Base-by-base conservation (phyloP, 2,888 invertebrate species). In the Xestia sexstrigata region DNA sequence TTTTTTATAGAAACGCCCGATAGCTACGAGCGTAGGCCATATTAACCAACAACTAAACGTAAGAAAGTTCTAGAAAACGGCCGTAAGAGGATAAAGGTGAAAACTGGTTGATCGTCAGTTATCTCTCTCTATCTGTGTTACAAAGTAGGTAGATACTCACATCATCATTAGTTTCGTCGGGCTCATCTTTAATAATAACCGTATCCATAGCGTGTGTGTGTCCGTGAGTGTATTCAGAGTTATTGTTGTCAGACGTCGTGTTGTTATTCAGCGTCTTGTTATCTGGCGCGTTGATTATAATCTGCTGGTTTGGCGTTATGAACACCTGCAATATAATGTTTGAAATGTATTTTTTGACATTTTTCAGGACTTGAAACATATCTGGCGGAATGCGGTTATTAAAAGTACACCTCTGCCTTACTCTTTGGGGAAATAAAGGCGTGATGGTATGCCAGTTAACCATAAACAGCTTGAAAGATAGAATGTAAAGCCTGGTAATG, bases 231-330 rank as follows among this genome's bases (percentile, higher is more conserved):
- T 85, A 47, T 11, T 82, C 87, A 0, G 91, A 79, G 81, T 93
- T 93, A 89, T 94, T 94, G 89, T 95, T 95, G 90, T 93, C 93
- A 8, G 90, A 92, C 23, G 86, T 91, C 1, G 90, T 95, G 88
- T 94, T 96, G 91, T 94, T 96, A 91, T 94, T 94, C 68, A 92
- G 73, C 75, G 89, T 82, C 82, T 94, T 92, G 84, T 93, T 93
- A 47, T 90, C 90, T 15, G 93, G 93, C 3, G 89, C 87, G 84
- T 94, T 95, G 81, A 96, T 95, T 63, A 97, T 92, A 70, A 97
- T 95, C 85, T 96, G 96, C 83, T 96, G 95, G 87, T 95, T 94
- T 23, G 94, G 95, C 7, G 95, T 95, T 90, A 96, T 94, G 88
- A 92, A 95, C 80, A 96, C 93, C 96, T 96, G 91, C 0, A 82